Conservation (phyloP, 2,113 vertebrate species). For the Galbula dea region DNA sequence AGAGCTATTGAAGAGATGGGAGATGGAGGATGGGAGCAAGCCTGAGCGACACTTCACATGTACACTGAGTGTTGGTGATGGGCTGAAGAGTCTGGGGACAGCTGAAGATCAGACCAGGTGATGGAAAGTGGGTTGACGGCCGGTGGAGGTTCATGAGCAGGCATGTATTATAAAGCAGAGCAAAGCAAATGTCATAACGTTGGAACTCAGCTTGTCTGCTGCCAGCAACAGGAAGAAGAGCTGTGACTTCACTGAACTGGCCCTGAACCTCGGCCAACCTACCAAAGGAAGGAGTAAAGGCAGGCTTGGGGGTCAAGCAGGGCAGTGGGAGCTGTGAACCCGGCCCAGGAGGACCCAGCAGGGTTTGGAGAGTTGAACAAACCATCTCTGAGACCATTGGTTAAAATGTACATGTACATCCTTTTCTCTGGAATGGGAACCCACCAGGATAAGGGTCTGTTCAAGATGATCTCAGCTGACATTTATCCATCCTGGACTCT, state of each 20-base stretch:
- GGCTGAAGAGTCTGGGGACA: not conserved
- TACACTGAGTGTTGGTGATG: fast-evolving
- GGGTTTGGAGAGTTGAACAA: not conserved
- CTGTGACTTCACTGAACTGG: not conserved
- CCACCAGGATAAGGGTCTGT: not conserved
- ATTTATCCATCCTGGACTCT: not conserved
- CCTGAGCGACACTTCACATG: fast-evolving
- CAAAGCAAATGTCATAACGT: not conserved
- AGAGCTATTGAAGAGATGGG: not conserved
- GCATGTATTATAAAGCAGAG: not conserved
- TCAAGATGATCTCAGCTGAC: not conserved
- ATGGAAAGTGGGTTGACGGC: not conserved
- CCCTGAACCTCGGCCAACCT: fast-evolving
- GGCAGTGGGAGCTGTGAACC: fast-evolving
- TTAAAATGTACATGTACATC: not conserved
- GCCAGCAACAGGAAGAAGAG: not conserved
- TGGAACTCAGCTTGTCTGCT: not conserved
- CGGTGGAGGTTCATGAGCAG: not conserved
- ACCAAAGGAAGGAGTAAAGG: not conserved
- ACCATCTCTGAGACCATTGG: fast-evolving
- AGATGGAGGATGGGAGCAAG: not conserved
- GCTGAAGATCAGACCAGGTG: not conserved
- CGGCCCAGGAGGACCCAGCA: not conserved
- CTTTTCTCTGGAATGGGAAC: not conserved
- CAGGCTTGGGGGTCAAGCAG: not conserved